These are phyloP conservation scores for Drymodes brunneopygia DNA, from an alignment of 2,113 vertebrate genomes.

Conservation along the genomic window DNA sequence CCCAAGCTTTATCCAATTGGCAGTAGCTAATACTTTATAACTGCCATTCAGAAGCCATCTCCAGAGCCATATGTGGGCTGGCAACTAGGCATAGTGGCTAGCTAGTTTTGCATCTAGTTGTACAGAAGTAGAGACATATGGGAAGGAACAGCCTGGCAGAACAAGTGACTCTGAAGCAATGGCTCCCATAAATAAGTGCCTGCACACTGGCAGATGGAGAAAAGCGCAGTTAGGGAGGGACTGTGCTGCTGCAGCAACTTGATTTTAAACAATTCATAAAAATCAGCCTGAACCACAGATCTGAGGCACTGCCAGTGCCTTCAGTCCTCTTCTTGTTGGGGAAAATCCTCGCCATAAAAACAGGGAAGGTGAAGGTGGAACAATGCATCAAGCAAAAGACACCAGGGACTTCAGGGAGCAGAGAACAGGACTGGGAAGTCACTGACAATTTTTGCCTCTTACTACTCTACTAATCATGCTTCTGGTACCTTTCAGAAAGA, in stretches of 20 bases:
- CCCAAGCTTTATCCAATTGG: neutral
- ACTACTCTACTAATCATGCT: neutral
- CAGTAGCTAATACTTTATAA: neutral
- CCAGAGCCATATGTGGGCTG: neutral
- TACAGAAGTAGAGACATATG: conserved; percentile 44
- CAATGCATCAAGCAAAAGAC: neutral
- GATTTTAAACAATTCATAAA: neutral
- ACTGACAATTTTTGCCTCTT: neutral
- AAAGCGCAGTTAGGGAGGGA: neutral
- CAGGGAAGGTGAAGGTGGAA: neutral
- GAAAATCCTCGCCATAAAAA: neutral
- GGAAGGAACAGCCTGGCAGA: conserved; percentile 45
- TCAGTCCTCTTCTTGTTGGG: neutral
- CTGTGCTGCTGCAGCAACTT: neutral
- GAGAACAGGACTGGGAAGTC: neutral
- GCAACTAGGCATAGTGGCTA: neutral
- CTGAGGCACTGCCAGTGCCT: neutral
- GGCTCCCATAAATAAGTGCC: conserved; percentile 14
- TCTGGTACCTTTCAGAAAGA: neutral
- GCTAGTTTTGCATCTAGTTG: neutral
- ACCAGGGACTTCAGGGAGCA: neutral
- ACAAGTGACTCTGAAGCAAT: conserved; percentile 20
- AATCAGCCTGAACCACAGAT: neutral
- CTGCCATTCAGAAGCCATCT: neutral
- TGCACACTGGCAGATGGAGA: conserved; percentile 9